Conservation (phyloP, 1,140 invertebrate genomes). For the Penaeus japonicus region DNA sequence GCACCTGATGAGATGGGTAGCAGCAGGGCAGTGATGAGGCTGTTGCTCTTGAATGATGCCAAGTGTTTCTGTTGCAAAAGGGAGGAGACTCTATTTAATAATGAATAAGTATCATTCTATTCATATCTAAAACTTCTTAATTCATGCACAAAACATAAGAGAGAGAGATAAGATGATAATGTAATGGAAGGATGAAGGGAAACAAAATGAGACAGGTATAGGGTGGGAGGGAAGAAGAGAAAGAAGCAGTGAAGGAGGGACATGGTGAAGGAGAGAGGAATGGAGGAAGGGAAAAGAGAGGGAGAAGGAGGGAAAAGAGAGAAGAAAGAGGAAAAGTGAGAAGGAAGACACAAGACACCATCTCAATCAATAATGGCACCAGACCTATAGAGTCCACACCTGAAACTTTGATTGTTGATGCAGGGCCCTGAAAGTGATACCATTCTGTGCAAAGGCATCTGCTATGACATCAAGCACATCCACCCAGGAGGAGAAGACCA, state of each 20-base stretch:
- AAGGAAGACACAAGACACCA: too few relatives aligned
- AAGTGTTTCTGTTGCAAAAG: conserved; percentile 61
- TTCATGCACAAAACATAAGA: not conserved
- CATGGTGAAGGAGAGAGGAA: too few relatives aligned
- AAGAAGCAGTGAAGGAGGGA: too few relatives aligned
- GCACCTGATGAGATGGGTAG: conserved; percentile 75
- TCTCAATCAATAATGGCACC: too few relatives aligned
- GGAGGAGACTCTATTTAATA: not conserved
- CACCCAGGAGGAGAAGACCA: conserved; percentile 80
- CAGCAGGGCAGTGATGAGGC: conserved; percentile 72
- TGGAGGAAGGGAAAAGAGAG: too few relatives aligned
- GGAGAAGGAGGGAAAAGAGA: too few relatives aligned
- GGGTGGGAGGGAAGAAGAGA: too few relatives aligned
- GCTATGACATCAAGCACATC: conserved; percentile 72
- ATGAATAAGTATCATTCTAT: not conserved
- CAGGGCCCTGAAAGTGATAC: conserved; percentile 66
- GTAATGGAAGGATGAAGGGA: too few relatives aligned
- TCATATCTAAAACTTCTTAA: not conserved
- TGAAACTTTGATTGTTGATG: conserved; percentile 67
- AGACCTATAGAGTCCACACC: too few relatives aligned
- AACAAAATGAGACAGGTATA: too few relatives aligned
- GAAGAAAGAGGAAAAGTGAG: too few relatives aligned
- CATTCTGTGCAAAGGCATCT: conserved; percentile 71
- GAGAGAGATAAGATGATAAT: too few relatives aligned
- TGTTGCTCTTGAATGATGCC: conserved; percentile 64